These are phyloP conservation scores for Bujurquina vittata DNA, from an alignment of 2,113 vertebrate species.

Conservation along the genomic window DNA sequence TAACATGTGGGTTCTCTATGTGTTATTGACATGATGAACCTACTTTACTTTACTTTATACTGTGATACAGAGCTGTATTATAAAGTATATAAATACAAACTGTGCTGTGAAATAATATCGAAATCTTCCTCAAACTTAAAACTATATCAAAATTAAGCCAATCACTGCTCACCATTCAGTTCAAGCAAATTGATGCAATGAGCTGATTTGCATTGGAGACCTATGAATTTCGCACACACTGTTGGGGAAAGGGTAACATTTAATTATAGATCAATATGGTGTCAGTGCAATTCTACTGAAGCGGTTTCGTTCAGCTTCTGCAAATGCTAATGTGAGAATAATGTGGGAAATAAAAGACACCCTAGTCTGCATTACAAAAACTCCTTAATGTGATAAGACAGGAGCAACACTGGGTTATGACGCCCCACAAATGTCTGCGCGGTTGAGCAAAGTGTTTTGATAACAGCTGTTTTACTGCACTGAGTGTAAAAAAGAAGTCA, in stretches of 20 bases:
- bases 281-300: background rate
- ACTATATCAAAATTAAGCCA: slow-evolving; percentile 39
- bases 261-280: slow-evolving; percentile 56
- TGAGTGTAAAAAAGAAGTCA: background rate
- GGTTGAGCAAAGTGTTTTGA: background rate
- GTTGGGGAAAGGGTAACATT: slow-evolving; percentile 18
- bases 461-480: slow-evolving; percentile 24
- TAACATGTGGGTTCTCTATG: background rate
- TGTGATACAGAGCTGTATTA: background rate
- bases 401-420: background rate
- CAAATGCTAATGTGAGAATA: slow-evolving; percentile 11
- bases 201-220: slow-evolving; percentile 28
- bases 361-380: background rate
- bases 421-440: background rate
- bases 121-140: background rate
- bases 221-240: background rate
- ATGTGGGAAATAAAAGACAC: background rate
- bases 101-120: background rate
- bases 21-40: fast-evolving
- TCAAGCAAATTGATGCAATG: slow-evolving; percentile 21
- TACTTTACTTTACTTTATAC: background rate
- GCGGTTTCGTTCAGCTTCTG: background rate
- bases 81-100: background rate
- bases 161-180: slow-evolving; percentile 7
- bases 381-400: background rate